phyloP scores from a whole-genome alignment of 2,888 invertebrate genomes.

The Endotricha flammealis region DNA sequence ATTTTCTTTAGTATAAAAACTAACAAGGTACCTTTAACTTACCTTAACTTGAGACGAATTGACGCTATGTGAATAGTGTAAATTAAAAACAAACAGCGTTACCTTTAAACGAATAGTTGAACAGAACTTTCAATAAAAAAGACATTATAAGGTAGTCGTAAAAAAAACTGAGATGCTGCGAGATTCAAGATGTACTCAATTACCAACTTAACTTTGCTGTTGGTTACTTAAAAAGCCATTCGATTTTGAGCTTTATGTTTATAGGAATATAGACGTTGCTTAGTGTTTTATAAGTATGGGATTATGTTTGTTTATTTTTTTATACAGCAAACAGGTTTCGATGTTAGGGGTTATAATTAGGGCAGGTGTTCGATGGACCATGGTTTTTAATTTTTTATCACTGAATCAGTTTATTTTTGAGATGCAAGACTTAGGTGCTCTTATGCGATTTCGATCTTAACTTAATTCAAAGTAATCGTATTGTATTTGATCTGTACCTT shows the following conservation, averaged over 20 bases:
- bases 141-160: conserved; percentile 56
- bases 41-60: too few relatives aligned
- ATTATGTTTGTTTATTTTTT: conserved; percentile 25
- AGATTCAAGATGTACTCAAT: conserved; percentile 33
- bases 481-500: too few relatives aligned
- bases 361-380: conserved; percentile 60
- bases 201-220: conserved; percentile 17
- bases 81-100: conserved; percentile 6
- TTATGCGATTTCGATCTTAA: conserved; percentile 4
- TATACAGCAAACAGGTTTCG: conserved; percentile 48
- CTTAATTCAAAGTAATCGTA: not conserved
- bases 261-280: conserved; percentile 12
- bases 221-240: conserved; percentile 2
- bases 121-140: conserved; percentile 54
- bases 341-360: conserved; percentile 57
- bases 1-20: too few relatives aligned
- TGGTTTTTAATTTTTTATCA: conserved; percentile 40
- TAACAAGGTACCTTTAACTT: too few relatives aligned
- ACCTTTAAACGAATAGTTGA: conserved; percentile 8
- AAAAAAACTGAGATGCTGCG: conserved; percentile 33
- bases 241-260: conserved; percentile 25
- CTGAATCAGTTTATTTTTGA: conserved; percentile 19
- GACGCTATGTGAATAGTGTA: too few relatives aligned
- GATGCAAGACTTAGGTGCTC: conserved; percentile 3
- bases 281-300: conserved; percentile 7